Conservation (phyloP, 2,888 invertebrate genomes). For the Macrophya alboannulata region DNA sequence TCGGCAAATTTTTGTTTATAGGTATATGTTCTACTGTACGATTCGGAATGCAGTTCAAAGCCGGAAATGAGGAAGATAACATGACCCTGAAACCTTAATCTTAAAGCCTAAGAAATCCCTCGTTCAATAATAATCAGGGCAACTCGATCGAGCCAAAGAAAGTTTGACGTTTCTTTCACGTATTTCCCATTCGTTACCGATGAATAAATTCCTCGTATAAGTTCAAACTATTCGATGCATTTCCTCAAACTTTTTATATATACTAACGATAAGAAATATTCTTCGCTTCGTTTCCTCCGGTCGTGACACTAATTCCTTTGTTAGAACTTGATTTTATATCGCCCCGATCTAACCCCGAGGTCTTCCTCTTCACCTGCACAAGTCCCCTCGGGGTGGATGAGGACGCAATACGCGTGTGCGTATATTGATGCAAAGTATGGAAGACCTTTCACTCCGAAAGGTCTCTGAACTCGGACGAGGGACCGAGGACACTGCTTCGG, state of each 20-base stretch:
- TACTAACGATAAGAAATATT: background rate
- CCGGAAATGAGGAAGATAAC: background rate
- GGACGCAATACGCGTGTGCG: slow-evolving; percentile 30
- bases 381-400: slow-evolving; percentile 42
- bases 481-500: slow-evolving; percentile 40
- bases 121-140: slow-evolving; percentile 6
- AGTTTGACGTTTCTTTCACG: background rate
- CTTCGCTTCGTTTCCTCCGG: background rate
- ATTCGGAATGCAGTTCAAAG: background rate
- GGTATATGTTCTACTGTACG: background rate
- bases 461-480: slow-evolving; percentile 71
- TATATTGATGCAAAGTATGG: slow-evolving; percentile 61
- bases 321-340: slow-evolving; percentile 20
- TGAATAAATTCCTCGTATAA: background rate
- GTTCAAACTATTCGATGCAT: slow-evolving; percentile 57
- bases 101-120: background rate
- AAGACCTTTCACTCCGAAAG: slow-evolving; percentile 74
- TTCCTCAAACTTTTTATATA: slow-evolving; percentile 53
- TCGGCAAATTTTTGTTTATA: background rate
- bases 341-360: slow-evolving; percentile 23
- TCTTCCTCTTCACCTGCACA: slow-evolving; percentile 14
- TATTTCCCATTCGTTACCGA: background rate
- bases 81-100: slow-evolving; percentile 47
- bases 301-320: background rate
- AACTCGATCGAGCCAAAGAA: background rate